A percentile compares a stretch with the other conserved stretches of the same genome.
phyloP scores from a whole-genome alignment of 2,888 invertebrate genomes.

The Trilocha varians region DNA sequence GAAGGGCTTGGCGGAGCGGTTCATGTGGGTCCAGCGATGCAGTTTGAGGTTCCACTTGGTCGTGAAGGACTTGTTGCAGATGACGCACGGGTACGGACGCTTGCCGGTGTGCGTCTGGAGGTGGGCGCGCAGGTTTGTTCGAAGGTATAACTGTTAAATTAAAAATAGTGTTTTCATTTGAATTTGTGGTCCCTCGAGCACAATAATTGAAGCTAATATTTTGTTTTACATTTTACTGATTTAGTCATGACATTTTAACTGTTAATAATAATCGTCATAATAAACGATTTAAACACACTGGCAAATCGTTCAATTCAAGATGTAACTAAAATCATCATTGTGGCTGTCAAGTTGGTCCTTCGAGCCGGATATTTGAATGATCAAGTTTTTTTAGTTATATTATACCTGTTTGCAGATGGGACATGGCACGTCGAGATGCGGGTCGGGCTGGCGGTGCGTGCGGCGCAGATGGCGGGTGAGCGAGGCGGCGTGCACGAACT shows the following conservation, averaged over 20 bases:
- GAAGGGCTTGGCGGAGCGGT: constrained; percentile 86
- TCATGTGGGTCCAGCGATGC: constrained; percentile 91
- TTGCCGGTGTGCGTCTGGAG: constrained; percentile 84
- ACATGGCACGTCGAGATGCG: constrained; percentile 81
- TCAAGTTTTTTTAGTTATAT: too few relatives aligned
- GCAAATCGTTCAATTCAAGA: too few relatives aligned
- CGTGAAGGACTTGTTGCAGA: constrained; percentile 89
- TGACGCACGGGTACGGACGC: constrained; percentile 84
- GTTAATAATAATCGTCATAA: too few relatives aligned
- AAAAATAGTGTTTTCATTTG: background rate
- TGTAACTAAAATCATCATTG: too few relatives aligned
- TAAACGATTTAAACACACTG: too few relatives aligned
- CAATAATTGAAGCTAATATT: too few relatives aligned
- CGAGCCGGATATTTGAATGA: too few relatives aligned
- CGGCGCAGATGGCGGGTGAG: constrained; percentile 87
- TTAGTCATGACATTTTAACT: too few relatives aligned
- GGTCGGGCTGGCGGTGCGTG: constrained; percentile 84
- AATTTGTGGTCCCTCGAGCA: too few relatives aligned
- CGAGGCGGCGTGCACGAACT: constrained; percentile 88
- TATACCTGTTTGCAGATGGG: constrained; percentile 79
- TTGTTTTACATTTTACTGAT: too few relatives aligned
- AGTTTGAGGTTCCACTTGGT: constrained; percentile 93
- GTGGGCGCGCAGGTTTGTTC: constrained; percentile 85
- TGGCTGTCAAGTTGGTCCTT: background rate
- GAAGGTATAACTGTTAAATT: constrained; percentile 77